These are phyloP conservation scores for Atta texana DNA, from an alignment of 1,140 invertebrate species.

Conservation along the genomic window DNA sequence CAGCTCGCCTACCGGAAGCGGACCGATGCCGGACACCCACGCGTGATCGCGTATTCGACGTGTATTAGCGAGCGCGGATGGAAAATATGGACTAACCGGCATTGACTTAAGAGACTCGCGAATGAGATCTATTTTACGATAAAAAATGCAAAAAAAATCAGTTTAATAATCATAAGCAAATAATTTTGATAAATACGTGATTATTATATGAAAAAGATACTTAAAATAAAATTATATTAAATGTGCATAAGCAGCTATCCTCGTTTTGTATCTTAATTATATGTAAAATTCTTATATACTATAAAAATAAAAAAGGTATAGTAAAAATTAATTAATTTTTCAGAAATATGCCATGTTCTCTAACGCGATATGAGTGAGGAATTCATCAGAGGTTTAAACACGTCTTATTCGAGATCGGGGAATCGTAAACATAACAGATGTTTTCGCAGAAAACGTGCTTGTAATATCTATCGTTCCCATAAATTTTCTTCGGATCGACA, in stretches of 20 bases:
- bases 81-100: constrained; percentile 1
- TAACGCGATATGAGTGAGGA: not conserved
- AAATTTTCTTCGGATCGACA: constrained; percentile 46
- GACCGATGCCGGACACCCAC: constrained; percentile 83
- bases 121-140: not conserved
- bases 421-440: constrained; percentile 32
- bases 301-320: not conserved
- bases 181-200: not conserved
- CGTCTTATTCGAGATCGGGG: constrained; percentile 6
- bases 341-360: not conserved
- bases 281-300: not conserved
- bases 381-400: not conserved
- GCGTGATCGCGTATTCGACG: constrained; percentile 65
- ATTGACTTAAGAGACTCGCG: not conserved
- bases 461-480: constrained; percentile 59
- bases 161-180: too few species aligned
- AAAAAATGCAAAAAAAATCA: not conserved
- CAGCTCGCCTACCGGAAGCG: constrained; percentile 82
- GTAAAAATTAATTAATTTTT: not conserved
- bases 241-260: not conserved
- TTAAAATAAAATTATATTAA: not conserved
- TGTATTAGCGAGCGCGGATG: constrained; percentile 40
- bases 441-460: constrained; percentile 27
- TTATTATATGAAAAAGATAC: not conserved
- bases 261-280: not conserved